phyloP scores from a whole-genome alignment of 1,140 invertebrate genomes.

The Halictus rubicundus region DNA sequence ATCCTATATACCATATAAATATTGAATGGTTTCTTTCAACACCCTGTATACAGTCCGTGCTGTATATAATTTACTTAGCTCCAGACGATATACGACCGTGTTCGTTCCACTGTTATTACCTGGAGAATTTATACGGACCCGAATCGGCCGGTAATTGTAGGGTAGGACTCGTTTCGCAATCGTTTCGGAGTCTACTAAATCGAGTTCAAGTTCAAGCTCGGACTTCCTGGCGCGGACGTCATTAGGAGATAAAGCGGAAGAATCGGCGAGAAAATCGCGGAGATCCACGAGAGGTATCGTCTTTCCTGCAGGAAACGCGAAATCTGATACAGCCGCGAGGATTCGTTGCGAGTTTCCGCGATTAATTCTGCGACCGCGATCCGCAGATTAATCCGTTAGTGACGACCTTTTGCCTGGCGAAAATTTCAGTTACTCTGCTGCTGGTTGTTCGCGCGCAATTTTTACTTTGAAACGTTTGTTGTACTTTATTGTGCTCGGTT shows the following conservation, averaged over 20 bases:
- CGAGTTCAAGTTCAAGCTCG: neutral
- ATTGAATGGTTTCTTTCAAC: no score
- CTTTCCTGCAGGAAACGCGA: slow-evolving; percentile 36
- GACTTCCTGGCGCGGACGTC: neutral
- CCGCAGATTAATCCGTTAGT: slow-evolving; percentile 21
- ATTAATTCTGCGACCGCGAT: slow-evolving; percentile 23
- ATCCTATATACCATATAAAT: no score
- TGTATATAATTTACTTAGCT: neutral
- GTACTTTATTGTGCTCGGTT: no score
- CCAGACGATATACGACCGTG: no score
- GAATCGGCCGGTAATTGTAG: no score
- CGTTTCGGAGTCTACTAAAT: neutral
- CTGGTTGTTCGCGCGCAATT: neutral
- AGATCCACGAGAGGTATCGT: neutral
- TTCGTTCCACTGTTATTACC: no score
- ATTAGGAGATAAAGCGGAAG: neutral
- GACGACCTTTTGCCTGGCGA: slow-evolving; percentile 7
- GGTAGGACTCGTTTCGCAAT: neutral
- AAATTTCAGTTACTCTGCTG: neutral
- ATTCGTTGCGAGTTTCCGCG: slow-evolving; percentile 34
- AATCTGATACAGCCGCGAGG: slow-evolving; percentile 34
- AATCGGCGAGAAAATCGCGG: neutral
- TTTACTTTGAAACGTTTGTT: no score
- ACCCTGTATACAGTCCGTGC: no score
- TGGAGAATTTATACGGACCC: no score